Evolutionary conservation across 2,113 vertebrate species (phyloP).

Genomic region (Bubo blakistoni): DNA sequence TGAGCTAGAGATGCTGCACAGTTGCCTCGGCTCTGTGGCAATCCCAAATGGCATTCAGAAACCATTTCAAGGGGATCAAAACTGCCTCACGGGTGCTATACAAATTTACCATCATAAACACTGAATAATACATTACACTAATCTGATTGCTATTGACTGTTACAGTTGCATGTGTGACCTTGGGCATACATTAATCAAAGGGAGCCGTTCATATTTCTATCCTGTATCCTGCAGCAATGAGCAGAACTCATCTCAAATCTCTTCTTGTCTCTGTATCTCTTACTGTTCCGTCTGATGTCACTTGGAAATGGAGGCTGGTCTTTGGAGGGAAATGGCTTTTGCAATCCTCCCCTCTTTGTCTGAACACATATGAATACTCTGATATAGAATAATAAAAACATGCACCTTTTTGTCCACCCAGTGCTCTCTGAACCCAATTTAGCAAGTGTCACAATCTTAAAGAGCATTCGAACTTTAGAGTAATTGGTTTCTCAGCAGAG

Average conservation of each 20-base stretch:
- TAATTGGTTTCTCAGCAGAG: conserved; percentile 45
- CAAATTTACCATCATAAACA: conserved; percentile 63
- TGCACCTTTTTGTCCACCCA: not conserved
- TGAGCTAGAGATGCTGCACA: not conserved
- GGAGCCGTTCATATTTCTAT: not conserved
- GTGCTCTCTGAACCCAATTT: conserved; percentile 40
- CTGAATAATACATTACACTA: conserved; percentile 72
- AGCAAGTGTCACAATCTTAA: not conserved
- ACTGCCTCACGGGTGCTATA: conserved; percentile 35
- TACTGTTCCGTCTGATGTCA: not conserved
- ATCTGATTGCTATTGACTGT: conserved; percentile 68
- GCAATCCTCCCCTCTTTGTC: not conserved
- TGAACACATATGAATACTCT: not conserved
- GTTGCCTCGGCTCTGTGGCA: not conserved
- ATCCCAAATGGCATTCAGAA: conserved; percentile 31
- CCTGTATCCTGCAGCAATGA: not conserved
- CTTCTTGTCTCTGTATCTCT: not conserved
- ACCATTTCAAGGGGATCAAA: conserved; percentile 54
- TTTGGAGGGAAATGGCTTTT: not conserved
- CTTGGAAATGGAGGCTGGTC: not conserved
- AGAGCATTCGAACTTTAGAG: not conserved
- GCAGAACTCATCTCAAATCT: conserved; percentile 13
- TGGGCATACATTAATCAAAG: conserved; percentile 65
- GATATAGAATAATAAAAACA: not conserved
- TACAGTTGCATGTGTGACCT: conserved; percentile 51